Evolutionary conservation across 2,888 invertebrate species (phyloP).

Genomic region (Pyralis farinalis): DNA sequence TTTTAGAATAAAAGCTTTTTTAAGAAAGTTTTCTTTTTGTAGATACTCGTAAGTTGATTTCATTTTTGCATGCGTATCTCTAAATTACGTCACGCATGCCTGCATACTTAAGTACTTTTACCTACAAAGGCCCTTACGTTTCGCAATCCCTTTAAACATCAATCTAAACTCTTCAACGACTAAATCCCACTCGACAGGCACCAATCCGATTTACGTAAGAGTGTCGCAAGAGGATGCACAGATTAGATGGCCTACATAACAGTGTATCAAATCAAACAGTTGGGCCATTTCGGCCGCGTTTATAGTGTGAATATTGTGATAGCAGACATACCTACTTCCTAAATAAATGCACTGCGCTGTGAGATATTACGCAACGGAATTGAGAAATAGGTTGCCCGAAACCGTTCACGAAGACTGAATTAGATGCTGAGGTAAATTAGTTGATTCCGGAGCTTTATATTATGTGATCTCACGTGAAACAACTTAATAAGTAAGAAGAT

Average conservation of each 20-base stretch:
- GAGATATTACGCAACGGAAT: conserved; percentile 8
- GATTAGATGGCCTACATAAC: conserved; percentile 17
- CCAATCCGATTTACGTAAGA: conserved; percentile 3
- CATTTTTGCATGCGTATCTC: no score
- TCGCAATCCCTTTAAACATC: not conserved
- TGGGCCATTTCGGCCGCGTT: conserved; percentile 11
- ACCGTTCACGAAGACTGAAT: no score
- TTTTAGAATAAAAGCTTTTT: no score
- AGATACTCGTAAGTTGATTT: no score
- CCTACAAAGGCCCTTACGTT: not conserved
- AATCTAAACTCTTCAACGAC: conserved; percentile 2
- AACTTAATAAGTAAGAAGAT: no score
- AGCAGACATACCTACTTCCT: not conserved
- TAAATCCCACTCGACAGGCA: not conserved
- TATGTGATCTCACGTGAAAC: no score
- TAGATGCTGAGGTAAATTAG: no score
- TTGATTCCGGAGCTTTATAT: no score
- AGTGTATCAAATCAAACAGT: conserved; percentile 9
- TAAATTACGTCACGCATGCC: no score
- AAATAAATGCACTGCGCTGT: conserved; percentile 12
- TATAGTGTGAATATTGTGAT: conserved; percentile 8
- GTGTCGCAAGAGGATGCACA: conserved; percentile 16
- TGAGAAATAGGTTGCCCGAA: no score
- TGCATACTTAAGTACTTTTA: no score
- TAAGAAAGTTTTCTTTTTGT: no score